Evolutionary conservation across 2,888 invertebrate genomes (phyloP).

Genomic region (Chrysomela aeneicollis): DNA sequence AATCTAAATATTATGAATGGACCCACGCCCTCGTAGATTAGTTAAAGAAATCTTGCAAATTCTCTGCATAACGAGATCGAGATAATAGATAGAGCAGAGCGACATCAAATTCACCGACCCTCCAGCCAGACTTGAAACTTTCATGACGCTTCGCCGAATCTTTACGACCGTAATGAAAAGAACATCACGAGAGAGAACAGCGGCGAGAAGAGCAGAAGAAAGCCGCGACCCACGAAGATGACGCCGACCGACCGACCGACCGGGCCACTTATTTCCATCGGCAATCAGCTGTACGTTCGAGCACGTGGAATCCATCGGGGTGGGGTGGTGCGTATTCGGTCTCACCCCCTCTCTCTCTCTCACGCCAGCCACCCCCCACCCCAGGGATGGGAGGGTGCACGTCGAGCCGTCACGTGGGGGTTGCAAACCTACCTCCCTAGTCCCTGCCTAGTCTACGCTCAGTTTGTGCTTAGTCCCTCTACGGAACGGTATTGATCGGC

Average conservation of each 20-base stretch:
- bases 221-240: no score
- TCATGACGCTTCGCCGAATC: neutral
- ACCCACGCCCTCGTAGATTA: no score
- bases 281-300: slow-evolving; percentile 46
- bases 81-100: no score
- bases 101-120: neutral
- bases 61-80: no score
- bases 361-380: slow-evolving; percentile 46
- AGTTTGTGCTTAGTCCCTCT: slow-evolving; percentile 56
- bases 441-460: slow-evolving; percentile 51
- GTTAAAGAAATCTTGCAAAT: no score
- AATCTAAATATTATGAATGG: no score
- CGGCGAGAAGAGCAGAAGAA: neutral
- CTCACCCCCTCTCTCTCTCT: slow-evolving; percentile 44
- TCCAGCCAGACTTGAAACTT: neutral
- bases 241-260: no score
- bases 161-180: neutral
- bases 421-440: slow-evolving; percentile 53
- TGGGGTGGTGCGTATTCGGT: slow-evolving; percentile 49
- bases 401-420: slow-evolving; percentile 65
- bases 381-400: slow-evolving; percentile 67
- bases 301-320: slow-evolving; percentile 43
- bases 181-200: slow-evolving; percentile 11
- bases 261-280: neutral
- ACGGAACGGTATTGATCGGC: slow-evolving; percentile 61